Conservation (phyloP, 92 coral and sea anemone genomes). For the Porites divaricata region DNA sequence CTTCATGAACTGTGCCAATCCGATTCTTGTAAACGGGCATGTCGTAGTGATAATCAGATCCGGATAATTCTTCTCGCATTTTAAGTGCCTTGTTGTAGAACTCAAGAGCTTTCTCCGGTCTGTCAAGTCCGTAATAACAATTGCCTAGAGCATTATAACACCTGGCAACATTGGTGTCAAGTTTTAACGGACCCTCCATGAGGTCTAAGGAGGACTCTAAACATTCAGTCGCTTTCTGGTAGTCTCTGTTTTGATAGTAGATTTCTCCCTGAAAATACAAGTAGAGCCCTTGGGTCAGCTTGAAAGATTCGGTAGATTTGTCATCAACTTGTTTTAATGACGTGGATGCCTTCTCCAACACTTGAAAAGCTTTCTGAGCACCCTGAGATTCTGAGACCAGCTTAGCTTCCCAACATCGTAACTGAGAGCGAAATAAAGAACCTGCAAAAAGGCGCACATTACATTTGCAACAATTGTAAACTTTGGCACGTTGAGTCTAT, state of each 20-base stretch:
- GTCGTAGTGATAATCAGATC: constrained; percentile 59
- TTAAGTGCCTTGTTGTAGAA: constrained; percentile 37
- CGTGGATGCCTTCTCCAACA: constrained; percentile 45
- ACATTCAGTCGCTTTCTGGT: constrained; percentile 15
- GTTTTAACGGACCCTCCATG: constrained; percentile 3
- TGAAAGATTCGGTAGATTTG: constrained; percentile 15
- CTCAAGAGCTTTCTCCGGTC: constrained; percentile 37
- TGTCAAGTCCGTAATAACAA: constrained; percentile 35
- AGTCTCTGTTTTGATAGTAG: constrained; percentile 10
- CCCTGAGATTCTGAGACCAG: constrained; percentile 51
- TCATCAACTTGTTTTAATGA: constrained; percentile 42
- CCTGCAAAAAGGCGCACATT: background rate
- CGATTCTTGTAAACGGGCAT: constrained; percentile 73
- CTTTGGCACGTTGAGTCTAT: too few relatives aligned
- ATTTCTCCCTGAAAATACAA: constrained; percentile 48
- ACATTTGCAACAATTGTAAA: background rate
- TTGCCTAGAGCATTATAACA: constrained; percentile 72
- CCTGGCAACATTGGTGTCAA: constrained; percentile 54
- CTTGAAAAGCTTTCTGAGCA: constrained; percentile 38
- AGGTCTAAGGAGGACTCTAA: constrained; percentile 39
- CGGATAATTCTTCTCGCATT: constrained; percentile 47
- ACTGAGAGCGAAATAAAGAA: constrained; percentile 27
- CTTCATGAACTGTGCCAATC: constrained; percentile 58
- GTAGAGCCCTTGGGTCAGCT: constrained; percentile 37
- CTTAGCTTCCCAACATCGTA: constrained; percentile 71